phyloP scores from a whole-genome alignment of 2,797 vertebrate species.

The Lacerta agilis region DNA sequence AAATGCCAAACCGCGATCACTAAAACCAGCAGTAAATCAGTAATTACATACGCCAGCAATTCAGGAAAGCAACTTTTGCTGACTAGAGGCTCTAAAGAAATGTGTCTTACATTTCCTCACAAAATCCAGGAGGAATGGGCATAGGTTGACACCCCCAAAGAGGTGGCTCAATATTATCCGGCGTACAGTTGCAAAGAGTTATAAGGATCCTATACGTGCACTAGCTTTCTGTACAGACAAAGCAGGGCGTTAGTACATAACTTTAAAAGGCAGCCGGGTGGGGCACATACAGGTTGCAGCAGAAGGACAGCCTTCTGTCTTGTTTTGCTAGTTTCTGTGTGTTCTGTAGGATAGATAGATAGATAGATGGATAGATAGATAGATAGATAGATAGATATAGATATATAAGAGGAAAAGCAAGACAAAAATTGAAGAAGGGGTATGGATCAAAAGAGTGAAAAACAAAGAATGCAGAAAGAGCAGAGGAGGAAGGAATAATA shows the following conservation, averaged over 20 bases:
- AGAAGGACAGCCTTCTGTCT: not conserved
- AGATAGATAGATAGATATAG: too few relatives aligned
- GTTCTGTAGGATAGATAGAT: too few relatives aligned
- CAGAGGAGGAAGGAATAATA: constrained; percentile 24
- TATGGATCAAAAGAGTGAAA: not conserved
- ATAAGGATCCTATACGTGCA: not conserved
- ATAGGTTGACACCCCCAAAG: not conserved
- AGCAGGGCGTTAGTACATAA: not conserved
- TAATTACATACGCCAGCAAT: not conserved
- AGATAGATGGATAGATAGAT: too few relatives aligned
- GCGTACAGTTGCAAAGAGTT: not conserved
- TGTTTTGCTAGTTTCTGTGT: not conserved
- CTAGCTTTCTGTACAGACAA: not conserved
- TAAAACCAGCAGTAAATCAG: not conserved
- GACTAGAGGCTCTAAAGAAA: not conserved
- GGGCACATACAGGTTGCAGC: not conserved
- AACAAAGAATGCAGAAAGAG: not conserved
- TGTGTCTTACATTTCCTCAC: not conserved
- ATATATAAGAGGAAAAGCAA: not conserved
- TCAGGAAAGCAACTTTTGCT: not conserved
- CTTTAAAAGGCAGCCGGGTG: not conserved
- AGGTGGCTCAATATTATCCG: not conserved
- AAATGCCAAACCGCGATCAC: not conserved
- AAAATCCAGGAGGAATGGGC: not conserved
- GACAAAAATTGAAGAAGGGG: constrained; percentile 25